Evolutionary conservation across 2,888 invertebrate species (phyloP).

Genomic region (Ferdinandea cuprea): DNA sequence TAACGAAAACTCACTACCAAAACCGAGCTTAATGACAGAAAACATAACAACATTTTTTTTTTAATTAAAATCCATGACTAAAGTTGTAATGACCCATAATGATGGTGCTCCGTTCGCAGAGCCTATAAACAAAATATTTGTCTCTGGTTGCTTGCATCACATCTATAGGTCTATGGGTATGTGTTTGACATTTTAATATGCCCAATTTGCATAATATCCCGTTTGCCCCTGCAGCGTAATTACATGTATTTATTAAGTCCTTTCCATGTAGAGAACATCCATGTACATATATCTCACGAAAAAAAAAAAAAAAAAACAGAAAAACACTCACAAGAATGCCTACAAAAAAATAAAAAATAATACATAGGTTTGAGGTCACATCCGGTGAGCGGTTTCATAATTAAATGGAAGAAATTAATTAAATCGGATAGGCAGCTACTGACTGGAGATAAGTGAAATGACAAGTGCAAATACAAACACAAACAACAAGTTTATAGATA

Average conservation of each 20-base stretch:
- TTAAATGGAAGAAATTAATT: slow-evolving; percentile 64
- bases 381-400: slow-evolving; percentile 48
- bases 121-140: slow-evolving; percentile 24
- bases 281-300: neutral
- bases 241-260: slow-evolving; percentile 69
- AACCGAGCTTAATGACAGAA: slow-evolving; percentile 34
- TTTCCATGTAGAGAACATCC: slow-evolving; percentile 27
- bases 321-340: slow-evolving; percentile 19
- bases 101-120: slow-evolving; percentile 34
- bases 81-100: slow-evolving; percentile 53
- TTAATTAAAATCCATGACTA: slow-evolving; percentile 67
- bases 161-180: slow-evolving; percentile 3
- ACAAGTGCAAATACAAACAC: slow-evolving; percentile 11
- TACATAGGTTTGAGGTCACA: slow-evolving; percentile 14
- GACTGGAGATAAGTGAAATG: slow-evolving; percentile 27
- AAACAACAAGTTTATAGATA: too few relatives aligned
- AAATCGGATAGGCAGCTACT: slow-evolving; percentile 33
- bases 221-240: slow-evolving; percentile 42
- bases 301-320: too few relatives aligned
- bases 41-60: slow-evolving; percentile 28
- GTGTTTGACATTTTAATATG: slow-evolving; percentile 66
- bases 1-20: slow-evolving; percentile 10
- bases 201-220: slow-evolving; percentile 65
- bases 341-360: neutral
- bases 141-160: slow-evolving; percentile 8